Evolutionary conservation across 1,140 invertebrate species (phyloP).

Genomic region (Trichogramma pretiosum): DNA sequence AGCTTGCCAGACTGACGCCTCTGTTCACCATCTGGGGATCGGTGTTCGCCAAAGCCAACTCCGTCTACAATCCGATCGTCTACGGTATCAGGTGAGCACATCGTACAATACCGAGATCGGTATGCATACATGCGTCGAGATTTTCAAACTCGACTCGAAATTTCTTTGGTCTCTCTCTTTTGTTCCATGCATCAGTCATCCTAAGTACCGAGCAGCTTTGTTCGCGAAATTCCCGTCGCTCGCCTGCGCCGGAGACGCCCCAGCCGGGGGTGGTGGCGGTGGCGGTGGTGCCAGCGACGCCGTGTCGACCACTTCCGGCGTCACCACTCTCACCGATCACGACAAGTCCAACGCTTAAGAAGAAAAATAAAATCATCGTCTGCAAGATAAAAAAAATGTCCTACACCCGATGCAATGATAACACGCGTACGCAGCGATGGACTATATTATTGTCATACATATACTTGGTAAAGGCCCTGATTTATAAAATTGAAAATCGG

Average conservation of each 20-base stretch:
- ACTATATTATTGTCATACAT: too few species aligned
- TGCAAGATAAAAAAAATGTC: too few species aligned
- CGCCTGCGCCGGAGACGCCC: constrained; percentile 40
- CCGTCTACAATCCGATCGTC: constrained; percentile 74
- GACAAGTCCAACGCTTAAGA: constrained; percentile 51
- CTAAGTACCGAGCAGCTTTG: constrained; percentile 64
- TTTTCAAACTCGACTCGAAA: not conserved
- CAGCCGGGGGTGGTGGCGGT: not conserved
- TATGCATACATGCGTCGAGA: constrained; percentile 70
- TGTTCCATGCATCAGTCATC: constrained; percentile 51
- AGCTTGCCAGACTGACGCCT: constrained; percentile 56
- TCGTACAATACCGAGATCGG: not conserved
- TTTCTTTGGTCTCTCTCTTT: not conserved
- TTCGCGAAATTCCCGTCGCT: constrained; percentile 61
- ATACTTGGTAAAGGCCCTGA: too few species aligned
- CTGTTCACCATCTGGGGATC: constrained; percentile 70
- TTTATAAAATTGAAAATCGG: too few species aligned
- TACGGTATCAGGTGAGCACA: constrained; percentile 68
- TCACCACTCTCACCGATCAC: constrained; percentile 33
- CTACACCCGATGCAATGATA: too few species aligned
- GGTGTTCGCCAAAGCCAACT: constrained; percentile 69
- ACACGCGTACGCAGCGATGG: too few species aligned
- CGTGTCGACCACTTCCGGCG: constrained; percentile 31
- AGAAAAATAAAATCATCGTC: too few species aligned
- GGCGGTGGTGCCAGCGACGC: constrained; percentile 24